These are phyloP conservation scores for Caenorhabditis sp. DNA, from an alignment of 2,888 invertebrate genomes.

Conservation along the genomic window DNA sequence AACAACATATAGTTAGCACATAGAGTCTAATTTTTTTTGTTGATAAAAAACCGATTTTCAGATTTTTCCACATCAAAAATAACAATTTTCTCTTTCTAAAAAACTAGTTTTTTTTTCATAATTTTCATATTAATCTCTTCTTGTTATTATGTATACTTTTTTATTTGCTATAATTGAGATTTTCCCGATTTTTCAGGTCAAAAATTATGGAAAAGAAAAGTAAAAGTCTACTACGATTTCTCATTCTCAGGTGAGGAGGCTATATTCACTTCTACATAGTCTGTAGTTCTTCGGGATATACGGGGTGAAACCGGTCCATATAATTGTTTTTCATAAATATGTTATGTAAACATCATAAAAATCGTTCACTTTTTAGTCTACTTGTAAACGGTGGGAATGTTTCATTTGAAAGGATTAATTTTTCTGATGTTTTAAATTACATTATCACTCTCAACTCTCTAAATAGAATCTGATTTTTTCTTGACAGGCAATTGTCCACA, in stretches of 20 bases:
- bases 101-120: slow-evolving; percentile 1
- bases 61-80: not conserved
- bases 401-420: too few relatives aligned
- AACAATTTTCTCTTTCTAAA: not conserved
- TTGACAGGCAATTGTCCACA: too few relatives aligned
- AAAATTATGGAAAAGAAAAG: not conserved
- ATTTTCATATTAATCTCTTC: slow-evolving; percentile 1
- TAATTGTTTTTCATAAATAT: not conserved
- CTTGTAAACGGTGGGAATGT: too few relatives aligned
- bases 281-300: not conserved
- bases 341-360: not conserved
- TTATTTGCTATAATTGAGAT: not conserved
- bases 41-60: not conserved
- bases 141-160: not conserved
- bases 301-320: not conserved
- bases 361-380: not conserved
- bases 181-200: slow-evolving; percentile 1
- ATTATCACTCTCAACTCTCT: too few relatives aligned
- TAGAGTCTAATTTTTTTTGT: too few relatives aligned
- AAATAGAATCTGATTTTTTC: too few relatives aligned
- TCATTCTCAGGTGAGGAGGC: not conserved
- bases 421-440: too few relatives aligned
- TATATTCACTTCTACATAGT: not conserved
- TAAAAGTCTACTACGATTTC: not conserved
- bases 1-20: not conserved